Conservation (phyloP, 1,140 invertebrate genomes). For the Glossosoma conforme region DNA sequence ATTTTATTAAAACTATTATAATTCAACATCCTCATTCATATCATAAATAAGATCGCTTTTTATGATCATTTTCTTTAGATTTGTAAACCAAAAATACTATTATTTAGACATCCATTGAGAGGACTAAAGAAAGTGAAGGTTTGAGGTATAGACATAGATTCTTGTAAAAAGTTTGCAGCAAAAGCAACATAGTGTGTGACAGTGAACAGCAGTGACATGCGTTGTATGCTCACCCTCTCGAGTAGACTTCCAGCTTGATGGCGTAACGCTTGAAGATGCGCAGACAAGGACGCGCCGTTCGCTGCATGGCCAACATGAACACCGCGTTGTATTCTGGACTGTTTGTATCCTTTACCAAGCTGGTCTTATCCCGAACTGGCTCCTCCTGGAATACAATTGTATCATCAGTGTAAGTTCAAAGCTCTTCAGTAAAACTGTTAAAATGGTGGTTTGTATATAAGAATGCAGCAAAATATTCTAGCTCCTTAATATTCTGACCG, state of each 20-base stretch:
- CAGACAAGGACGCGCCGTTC: slow-evolving; percentile 72
- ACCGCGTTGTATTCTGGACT: slow-evolving; percentile 85
- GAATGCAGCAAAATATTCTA: no score
- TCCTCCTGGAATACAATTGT: slow-evolving; percentile 57
- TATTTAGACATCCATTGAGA: no score
- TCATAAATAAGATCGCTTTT: no score
- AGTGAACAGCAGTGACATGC: no score
- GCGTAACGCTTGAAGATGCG: slow-evolving; percentile 83
- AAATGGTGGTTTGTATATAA: no score
- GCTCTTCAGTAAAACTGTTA: background rate
- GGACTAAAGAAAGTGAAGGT: no score
- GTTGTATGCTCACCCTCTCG: slow-evolving; percentile 87
- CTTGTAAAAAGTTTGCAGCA: background rate
- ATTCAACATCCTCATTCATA: no score
- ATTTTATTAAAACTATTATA: no score
- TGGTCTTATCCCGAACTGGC: slow-evolving; percentile 70
- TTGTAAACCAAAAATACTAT: no score
- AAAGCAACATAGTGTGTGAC: slow-evolving; percentile 10
- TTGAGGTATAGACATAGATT: background rate
- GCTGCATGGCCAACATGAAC: slow-evolving; percentile 73
- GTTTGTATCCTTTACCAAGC: slow-evolving; percentile 75
- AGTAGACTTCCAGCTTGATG: slow-evolving; percentile 87
- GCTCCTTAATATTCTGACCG: no score
- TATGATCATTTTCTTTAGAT: no score
- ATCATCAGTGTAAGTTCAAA: no score